These are phyloP conservation scores for Anabas testudineus DNA, from an alignment of 2,797 vertebrate species.

Conservation along the genomic window DNA sequence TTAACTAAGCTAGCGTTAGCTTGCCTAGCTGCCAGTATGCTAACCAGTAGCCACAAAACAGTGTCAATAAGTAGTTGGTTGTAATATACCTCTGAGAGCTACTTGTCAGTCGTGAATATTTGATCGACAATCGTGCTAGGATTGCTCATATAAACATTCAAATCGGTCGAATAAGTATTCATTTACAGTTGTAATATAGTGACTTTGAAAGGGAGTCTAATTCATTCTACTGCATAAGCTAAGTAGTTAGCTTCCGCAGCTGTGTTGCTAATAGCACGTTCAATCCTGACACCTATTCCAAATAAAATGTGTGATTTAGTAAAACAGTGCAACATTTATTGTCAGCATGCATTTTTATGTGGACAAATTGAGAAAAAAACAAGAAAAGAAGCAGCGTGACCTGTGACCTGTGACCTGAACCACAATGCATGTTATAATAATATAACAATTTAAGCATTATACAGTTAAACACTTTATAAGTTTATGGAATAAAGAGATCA, in stretches of 20 bases:
- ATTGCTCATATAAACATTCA: neutral
- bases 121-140: neutral
- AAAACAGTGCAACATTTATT: too few relatives aligned
- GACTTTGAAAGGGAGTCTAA: neutral
- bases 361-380: neutral
- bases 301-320: neutral
- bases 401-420: neutral
- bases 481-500: neutral
- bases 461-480: neutral
- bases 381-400: neutral
- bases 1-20: constrained; percentile 28
- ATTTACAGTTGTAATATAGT: neutral
- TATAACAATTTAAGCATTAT: neutral
- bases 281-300: neutral
- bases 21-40: constrained; percentile 50
- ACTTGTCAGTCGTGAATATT: neutral
- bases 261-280: accelerated
- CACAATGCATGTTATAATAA: neutral
- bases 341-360: neutral
- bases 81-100: too few relatives aligned
- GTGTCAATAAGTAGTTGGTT: neutral
- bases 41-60: constrained; percentile 27
- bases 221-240: constrained; percentile 20
- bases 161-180: neutral
- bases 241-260: neutral